Evolutionary conservation across 2,888 invertebrate genomes (phyloP).

Genomic region (Alcis repandata): DNA sequence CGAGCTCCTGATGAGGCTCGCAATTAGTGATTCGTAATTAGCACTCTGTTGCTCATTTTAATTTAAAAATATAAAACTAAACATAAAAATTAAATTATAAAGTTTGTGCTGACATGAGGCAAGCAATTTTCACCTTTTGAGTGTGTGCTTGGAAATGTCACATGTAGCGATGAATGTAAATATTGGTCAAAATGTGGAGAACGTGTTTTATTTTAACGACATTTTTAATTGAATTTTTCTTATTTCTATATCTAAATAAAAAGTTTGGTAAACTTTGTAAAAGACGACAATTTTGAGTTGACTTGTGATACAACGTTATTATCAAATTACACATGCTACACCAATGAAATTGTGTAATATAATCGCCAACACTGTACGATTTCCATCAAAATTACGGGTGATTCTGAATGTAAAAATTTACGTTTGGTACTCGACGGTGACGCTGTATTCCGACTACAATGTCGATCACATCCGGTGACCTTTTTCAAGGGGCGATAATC

Average conservation of each 20-base stretch:
- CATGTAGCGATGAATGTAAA: not conserved
- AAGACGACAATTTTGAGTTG: no score
- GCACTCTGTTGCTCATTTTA: not conserved
- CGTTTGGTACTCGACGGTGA: not conserved
- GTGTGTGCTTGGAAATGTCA: slow-evolving; percentile 9
- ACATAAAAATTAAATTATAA: slow-evolving; percentile 17
- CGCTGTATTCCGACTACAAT: not conserved
- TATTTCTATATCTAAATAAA: no score
- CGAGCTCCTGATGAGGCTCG: slow-evolving; percentile 7
- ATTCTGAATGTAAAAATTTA: slow-evolving; percentile 1
- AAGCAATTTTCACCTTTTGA: not conserved
- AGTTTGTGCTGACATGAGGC: slow-evolving; percentile 7
- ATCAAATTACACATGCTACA: no score
- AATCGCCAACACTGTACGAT: not conserved
- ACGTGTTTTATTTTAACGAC: no score
- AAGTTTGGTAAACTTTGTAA: no score
- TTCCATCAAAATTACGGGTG: not conserved
- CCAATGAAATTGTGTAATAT: no score
- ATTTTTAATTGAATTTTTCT: no score
- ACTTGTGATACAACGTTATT: no score
- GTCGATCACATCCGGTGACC: no score
- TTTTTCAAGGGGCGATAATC: no score
- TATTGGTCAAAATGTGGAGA: not conserved
- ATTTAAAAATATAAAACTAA: slow-evolving; percentile 12
- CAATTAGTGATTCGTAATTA: not conserved